phyloP scores from a whole-genome alignment of 2,113 vertebrate species.

The Lepidothrix coronata region DNA sequence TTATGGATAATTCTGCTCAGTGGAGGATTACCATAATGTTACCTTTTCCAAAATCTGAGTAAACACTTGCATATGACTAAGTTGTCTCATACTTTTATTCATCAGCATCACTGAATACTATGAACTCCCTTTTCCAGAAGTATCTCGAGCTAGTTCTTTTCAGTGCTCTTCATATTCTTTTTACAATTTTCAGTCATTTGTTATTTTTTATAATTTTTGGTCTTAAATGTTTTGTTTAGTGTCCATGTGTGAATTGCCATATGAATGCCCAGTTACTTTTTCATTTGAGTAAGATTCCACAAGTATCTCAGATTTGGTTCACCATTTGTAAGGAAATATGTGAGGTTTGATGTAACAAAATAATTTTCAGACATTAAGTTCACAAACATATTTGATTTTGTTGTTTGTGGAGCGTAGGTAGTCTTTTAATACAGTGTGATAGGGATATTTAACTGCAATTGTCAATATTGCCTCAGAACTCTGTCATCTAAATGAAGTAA shows the following conservation, averaged over 20 bases:
- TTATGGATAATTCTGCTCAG: background rate
- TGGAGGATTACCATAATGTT: background rate
- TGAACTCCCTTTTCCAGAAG: background rate
- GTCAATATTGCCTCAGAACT: background rate
- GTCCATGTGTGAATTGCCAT: background rate
- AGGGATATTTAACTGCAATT: background rate
- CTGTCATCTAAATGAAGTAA: background rate
- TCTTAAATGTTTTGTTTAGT: background rate
- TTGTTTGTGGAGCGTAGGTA: background rate
- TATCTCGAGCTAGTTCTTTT: background rate
- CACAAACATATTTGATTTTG: background rate
- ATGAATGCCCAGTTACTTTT: background rate
- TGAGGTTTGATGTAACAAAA: background rate
- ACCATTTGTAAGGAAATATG: background rate
- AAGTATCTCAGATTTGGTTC: background rate
- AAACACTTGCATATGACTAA: background rate
- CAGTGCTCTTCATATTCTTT: background rate
- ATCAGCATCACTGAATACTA: background rate
- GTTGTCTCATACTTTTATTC: background rate
- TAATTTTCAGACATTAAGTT: background rate
- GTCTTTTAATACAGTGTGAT: background rate
- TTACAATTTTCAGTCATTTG: background rate
- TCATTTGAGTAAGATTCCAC: background rate
- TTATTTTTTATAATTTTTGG: background rate
- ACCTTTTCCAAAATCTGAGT: background rate